These are phyloP conservation scores for Drosophila pseudoobscura DNA, from an alignment of 1,140 invertebrate species.

Conservation along the genomic window DNA sequence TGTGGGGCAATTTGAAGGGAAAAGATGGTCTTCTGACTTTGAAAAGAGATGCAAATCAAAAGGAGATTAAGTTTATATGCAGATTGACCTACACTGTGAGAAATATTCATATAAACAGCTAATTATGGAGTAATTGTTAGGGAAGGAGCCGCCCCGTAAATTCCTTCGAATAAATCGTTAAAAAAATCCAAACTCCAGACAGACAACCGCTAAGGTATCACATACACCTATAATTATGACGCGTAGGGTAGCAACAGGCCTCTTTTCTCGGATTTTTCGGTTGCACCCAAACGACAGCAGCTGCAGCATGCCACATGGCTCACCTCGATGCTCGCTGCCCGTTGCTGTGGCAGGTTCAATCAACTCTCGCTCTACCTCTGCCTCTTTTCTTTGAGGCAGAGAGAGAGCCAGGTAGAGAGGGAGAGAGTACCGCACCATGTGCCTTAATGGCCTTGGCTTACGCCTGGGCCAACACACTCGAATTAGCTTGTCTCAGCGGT, in stretches of 20 bases:
- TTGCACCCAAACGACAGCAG: constrained; percentile 25
- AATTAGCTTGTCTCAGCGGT: constrained; percentile 50
- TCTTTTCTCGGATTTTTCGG: constrained; percentile 18
- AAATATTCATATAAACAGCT: too few relatives aligned
- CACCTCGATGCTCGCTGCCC: not conserved
- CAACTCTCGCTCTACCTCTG: constrained; percentile 33
- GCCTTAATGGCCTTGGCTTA: constrained; percentile 45
- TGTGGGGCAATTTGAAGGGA: too few relatives aligned
- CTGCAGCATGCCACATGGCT: constrained; percentile 50
- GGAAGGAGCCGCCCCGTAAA: not conserved
- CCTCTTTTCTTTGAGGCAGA: not conserved
- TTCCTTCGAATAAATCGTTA: not conserved
- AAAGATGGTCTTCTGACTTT: too few relatives aligned
- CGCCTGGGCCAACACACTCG: constrained; percentile 26
- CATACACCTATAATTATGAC: constrained; percentile 28
- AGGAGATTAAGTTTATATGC: too few relatives aligned
- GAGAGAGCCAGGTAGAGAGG: not conserved
- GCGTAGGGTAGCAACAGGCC: constrained; percentile 25
- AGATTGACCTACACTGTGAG: too few relatives aligned
- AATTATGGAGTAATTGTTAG: too few relatives aligned
- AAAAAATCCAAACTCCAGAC: not conserved
- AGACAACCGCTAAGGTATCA: not conserved
- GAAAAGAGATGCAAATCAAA: too few relatives aligned
- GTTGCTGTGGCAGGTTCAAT: constrained; percentile 56
- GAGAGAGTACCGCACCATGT: constrained; percentile 8